Conservation (phyloP, 2,888 invertebrate genomes). For the Erannis defoliaria region DNA sequence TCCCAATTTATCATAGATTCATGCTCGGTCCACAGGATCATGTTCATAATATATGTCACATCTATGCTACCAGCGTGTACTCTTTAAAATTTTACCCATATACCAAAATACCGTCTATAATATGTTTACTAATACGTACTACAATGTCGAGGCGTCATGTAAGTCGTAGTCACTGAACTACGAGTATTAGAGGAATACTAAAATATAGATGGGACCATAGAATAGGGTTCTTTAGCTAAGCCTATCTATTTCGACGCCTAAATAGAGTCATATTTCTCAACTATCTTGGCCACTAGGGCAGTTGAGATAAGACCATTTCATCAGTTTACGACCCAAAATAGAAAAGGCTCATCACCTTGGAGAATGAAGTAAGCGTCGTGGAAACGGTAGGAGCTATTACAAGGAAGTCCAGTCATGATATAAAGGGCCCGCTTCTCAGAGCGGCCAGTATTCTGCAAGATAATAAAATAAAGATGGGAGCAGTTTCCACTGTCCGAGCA, state of each 20-base stretch:
- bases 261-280: conserved; percentile 24
- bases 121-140: not conserved
- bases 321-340: conserved; percentile 37
- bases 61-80: not conserved
- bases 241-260: conserved; percentile 14
- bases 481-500: conserved; percentile 51
- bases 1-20: not conserved
- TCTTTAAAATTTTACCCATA: not conserved
- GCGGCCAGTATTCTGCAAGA: conserved; percentile 44
- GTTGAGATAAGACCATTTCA: conserved; percentile 34
- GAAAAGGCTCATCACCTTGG: conserved; percentile 32
- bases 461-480: conserved; percentile 58
- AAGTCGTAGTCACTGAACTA: conserved; percentile 5
- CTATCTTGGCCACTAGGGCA: conserved; percentile 17
- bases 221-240: conserved; percentile 18
- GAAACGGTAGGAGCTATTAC: conserved; percentile 39
- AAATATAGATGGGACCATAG: conserved; percentile 22
- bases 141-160: conserved; percentile 1
- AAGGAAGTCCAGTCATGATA: conserved; percentile 50
- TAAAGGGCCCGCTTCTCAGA: conserved; percentile 45
- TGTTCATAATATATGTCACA: not conserved
- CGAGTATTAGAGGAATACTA: conserved; percentile 19
- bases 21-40: not conserved
- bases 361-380: conserved; percentile 41
- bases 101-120: not conserved